phyloP scores from a whole-genome alignment of 2,113 vertebrate genomes.

The Oceanites oceanicus region DNA sequence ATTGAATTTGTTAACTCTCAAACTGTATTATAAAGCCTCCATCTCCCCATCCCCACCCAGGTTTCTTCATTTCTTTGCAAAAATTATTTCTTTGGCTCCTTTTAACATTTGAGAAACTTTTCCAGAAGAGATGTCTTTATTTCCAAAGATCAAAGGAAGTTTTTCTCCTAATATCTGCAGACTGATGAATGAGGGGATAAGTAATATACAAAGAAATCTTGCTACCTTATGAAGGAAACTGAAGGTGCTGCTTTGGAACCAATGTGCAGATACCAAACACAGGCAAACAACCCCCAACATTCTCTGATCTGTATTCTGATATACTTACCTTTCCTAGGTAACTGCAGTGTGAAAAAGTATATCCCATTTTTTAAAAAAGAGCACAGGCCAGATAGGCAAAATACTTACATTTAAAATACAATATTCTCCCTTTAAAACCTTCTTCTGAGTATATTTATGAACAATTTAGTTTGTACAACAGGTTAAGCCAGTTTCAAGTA shows the following conservation, averaged over 20 bases:
- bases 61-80: background rate
- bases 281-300: background rate
- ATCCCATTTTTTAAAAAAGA: background rate
- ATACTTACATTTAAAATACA: background rate
- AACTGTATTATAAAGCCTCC: background rate
- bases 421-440: background rate
- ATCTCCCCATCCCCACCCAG: background rate
- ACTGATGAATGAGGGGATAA: background rate
- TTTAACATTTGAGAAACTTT: background rate
- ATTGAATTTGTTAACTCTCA: background rate
- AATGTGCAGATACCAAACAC: background rate
- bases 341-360: background rate
- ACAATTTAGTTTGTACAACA: background rate
- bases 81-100: background rate
- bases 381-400: background rate
- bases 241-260: background rate
- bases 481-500: background rate
- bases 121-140: background rate
- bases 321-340: background rate
- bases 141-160: constrained; percentile 2
- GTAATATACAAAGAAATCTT: background rate
- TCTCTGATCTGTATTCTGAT: background rate
- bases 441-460: background rate
- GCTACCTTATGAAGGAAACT: background rate
- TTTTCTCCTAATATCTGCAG: background rate